Evolutionary conservation across 2,888 invertebrate genomes (phyloP).

Genomic region (Lasioglossum pauxillum): DNA sequence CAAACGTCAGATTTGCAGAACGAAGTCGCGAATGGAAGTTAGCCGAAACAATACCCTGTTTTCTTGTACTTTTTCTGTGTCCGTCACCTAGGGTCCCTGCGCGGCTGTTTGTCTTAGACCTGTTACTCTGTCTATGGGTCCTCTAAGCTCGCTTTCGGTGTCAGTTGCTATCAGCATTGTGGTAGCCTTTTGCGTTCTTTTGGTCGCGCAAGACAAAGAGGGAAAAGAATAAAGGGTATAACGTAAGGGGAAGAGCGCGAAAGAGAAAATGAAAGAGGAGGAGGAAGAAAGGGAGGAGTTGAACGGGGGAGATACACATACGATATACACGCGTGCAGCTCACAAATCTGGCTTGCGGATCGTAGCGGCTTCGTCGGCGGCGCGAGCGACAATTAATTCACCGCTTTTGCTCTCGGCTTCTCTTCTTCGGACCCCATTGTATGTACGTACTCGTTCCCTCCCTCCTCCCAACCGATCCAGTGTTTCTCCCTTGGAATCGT

Average conservation of each 20-base stretch:
- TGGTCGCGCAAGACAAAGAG: conserved; percentile 43
- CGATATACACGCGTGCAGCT: conserved; percentile 77
- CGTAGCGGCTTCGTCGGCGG: conserved; percentile 76
- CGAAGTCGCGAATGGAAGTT: not conserved
- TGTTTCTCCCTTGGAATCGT: conserved; percentile 57
- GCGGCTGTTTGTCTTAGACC: conserved; percentile 1
- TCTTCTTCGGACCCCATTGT: conserved; percentile 60
- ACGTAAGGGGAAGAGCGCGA: conserved; percentile 32
- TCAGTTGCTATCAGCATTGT: conserved; percentile 69
- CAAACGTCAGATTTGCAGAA: not conserved
- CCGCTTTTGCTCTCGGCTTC: conserved; percentile 77
- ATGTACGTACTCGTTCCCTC: conserved; percentile 56
- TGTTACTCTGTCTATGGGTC: conserved; percentile 6
- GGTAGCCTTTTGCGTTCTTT: conserved; percentile 60
- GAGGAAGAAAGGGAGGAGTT: conserved; percentile 9
- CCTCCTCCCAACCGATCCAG: conserved; percentile 53
- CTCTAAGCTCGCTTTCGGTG: conserved; percentile 71
- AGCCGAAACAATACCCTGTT: not conserved
- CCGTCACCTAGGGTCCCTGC: not conserved
- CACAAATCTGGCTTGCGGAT: conserved; percentile 78
- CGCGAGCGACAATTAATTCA: conserved; percentile 83
- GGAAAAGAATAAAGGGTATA: conserved; percentile 30
- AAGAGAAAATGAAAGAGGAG: conserved; percentile 12
- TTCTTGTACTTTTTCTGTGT: not conserved
- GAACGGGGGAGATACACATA: conserved; percentile 45